Conservation (phyloP, 2,797 vertebrate genomes). For the Sebastes paucispinis region DNA sequence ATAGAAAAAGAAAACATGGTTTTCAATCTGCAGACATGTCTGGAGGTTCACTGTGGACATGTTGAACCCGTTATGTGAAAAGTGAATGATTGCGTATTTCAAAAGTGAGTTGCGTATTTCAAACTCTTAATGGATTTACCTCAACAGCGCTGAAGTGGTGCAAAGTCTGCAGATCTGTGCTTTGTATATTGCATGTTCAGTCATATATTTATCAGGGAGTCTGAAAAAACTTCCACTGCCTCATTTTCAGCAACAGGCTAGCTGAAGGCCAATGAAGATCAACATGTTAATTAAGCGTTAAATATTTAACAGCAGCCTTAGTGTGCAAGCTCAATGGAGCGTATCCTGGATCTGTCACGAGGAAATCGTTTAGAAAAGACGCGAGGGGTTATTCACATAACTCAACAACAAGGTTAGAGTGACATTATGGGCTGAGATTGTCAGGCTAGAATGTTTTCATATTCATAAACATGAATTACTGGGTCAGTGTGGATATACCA, state of each 20-base stretch:
- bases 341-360: slow-evolving; percentile 38
- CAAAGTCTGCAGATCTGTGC: neutral
- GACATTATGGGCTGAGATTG: slow-evolving; percentile 24
- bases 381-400: slow-evolving; percentile 45
- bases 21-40: slow-evolving; percentile 39
- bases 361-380: slow-evolving; percentile 48
- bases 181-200: neutral
- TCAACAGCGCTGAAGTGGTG: neutral
- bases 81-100: slow-evolving; percentile 4
- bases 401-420: slow-evolving; percentile 45
- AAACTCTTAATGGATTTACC: slow-evolving; percentile 25
- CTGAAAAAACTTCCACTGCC: neutral
- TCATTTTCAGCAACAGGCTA: slow-evolving; percentile 16
- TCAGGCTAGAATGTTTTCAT: slow-evolving; percentile 25
- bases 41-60: slow-evolving; percentile 11
- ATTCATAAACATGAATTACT: slow-evolving; percentile 40
- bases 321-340: slow-evolving; percentile 29
- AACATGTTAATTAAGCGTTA: slow-evolving; percentile 60
- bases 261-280: slow-evolving; percentile 44
- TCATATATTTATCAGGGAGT: slow-evolving; percentile 1
- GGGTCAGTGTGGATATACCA: neutral
- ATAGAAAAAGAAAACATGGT: neutral
- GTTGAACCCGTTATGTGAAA: slow-evolving; percentile 20
- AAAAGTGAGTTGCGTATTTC: neutral
- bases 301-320: slow-evolving; percentile 60